Conservation (phyloP, 2,113 vertebrate genomes). For the Engraulis encrasicolus region DNA sequence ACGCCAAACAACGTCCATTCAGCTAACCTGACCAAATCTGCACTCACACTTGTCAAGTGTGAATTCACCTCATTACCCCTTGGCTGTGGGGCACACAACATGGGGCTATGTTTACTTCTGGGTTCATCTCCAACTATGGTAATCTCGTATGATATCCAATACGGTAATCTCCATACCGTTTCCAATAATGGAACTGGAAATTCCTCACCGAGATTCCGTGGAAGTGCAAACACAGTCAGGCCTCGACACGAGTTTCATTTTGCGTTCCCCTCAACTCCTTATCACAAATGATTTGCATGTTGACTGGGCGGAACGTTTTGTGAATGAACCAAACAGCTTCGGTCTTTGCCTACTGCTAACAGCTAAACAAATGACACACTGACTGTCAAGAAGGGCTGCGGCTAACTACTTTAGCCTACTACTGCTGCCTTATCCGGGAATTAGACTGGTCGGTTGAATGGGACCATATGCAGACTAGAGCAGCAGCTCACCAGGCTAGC, state of each 20-base stretch:
- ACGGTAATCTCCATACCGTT: too few relatives aligned
- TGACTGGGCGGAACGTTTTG: not conserved
- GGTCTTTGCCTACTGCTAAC: not conserved
- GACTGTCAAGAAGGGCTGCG: not conserved
- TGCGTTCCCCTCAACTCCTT: not conserved
- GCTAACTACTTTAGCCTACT: not conserved
- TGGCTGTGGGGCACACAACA: not conserved
- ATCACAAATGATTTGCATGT: not conserved
- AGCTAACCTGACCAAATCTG: not conserved
- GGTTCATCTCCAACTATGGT: not conserved
- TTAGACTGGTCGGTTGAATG: not conserved
- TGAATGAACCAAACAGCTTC: constrained; percentile 3
- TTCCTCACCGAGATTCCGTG: not conserved
- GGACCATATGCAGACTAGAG: not conserved
- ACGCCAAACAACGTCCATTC: not conserved
- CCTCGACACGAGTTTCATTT: not conserved
- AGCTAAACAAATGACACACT: not conserved
- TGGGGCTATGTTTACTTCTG: not conserved
- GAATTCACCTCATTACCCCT: not conserved
- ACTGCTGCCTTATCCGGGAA: constrained; percentile 18
- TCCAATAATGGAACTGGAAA: not conserved
- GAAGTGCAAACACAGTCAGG: not conserved
- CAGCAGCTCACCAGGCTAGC: not conserved
- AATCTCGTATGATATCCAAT: too few relatives aligned
- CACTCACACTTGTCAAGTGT: not conserved